Percentiles rank a stretch among this genome's conserved stretches.
phyloP scores from a whole-genome alignment of 2,113 vertebrate species.

The Cryptomyrus ogoouensis region DNA sequence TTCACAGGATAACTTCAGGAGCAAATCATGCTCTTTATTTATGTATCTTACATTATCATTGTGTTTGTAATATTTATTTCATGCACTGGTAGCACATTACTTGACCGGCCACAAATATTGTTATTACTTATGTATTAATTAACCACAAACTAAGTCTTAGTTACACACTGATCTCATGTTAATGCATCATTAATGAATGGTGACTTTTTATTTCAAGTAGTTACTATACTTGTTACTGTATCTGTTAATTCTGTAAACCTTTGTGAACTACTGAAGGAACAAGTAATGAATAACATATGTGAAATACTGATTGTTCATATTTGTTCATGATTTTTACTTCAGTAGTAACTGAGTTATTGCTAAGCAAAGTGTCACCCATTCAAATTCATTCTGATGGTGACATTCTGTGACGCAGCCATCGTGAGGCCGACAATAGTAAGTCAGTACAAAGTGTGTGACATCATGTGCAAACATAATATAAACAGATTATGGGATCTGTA shows the following conservation, averaged over 20 bases:
- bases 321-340: neutral
- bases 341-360: neutral
- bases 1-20: neutral
- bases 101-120: neutral
- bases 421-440: neutral
- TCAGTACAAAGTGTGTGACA: neutral
- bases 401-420: neutral
- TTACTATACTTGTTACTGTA: neutral
- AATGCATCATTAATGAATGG: neutral
- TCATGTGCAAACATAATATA: neutral
- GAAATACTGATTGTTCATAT: neutral
- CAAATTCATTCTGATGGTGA: neutral
- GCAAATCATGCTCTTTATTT: neutral
- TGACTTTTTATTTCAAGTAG: neutral
- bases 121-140: neutral
- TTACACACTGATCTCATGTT: neutral
- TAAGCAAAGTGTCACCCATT: neutral
- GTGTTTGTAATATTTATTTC: neutral
- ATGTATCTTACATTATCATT: neutral
- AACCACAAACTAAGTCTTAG: neutral
- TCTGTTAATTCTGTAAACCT: neutral
- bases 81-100: neutral
- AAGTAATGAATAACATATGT: neutral
- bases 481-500: neutral
- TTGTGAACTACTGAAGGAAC: neutral